Evolutionary conservation across 2,797 vertebrate species (phyloP), one percentile per base, ranked within the genome.

Genomic region (Lithobates sylvaticus): DNA sequence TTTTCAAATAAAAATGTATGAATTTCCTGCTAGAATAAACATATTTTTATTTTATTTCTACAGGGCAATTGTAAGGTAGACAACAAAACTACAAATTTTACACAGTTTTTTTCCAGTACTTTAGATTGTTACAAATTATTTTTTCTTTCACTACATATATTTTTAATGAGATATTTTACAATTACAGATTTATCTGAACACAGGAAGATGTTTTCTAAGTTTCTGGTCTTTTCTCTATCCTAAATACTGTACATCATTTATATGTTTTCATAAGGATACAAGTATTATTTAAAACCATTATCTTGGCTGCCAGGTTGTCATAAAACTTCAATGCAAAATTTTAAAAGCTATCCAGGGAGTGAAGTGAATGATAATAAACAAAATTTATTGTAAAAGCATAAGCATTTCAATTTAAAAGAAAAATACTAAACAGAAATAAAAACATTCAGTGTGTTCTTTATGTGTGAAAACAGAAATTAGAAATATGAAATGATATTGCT

Each of bases 401-500:
- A 78, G 64, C 74, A 78, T 83, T 83, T 83, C 50, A 86, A 76
- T 72, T 78, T 83, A 83, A 83, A 71, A 86, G 39, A 71, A 73
- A 68, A 50, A 78, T 69, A 83, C 44, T 54, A 83, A 83, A 86
- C 68, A 86, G 80, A 78, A 83, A 86, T 83, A 86, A 78, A 83
- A 82, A 16, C 80, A 86, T 86, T 75, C 68, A 73, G 36, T 65
- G 54, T 73, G 58, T 86, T 74, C 71, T 86, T 81, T 86, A 76
- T 86, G 72, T 78, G 74, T 54, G 77, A 36, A 83, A 72, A 86
- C n/a, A 54, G 68, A 86, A 86, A 86, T 86, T 81, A 86, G 77
- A 86, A 86, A 82, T 82, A 86, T 82, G 79, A 86, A 86, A 82
- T 64, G 29, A 86, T 77, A 71, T 71, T 86, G 74, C 79, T 39